Evolutionary conservation across 2,888 invertebrate genomes (phyloP).

Genomic region (Mechanitis mazaeus): DNA sequence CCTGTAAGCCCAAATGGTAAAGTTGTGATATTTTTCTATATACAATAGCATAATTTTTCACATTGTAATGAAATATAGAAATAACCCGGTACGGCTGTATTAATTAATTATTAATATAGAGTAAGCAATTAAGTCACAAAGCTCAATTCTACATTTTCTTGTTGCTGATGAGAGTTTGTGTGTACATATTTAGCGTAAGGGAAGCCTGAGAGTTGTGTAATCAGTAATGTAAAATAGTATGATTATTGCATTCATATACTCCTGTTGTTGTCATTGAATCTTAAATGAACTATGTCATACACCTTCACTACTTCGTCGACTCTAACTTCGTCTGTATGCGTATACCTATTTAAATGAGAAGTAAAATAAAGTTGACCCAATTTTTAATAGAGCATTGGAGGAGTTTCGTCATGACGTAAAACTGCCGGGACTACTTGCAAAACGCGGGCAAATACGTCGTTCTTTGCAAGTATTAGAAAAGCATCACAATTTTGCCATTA

Average conservation of each 20-base stretch:
- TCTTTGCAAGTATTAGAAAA: slow-evolving; percentile 54
- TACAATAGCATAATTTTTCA: slow-evolving; percentile 36
- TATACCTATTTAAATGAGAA: too few relatives aligned
- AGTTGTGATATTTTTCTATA: slow-evolving; percentile 74
- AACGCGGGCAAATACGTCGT: slow-evolving; percentile 27
- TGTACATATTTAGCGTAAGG: slow-evolving; percentile 74
- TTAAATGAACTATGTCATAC: slow-evolving; percentile 11
- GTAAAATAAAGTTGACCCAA: too few relatives aligned
- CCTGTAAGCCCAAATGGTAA: slow-evolving; percentile 66
- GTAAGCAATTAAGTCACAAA: slow-evolving; percentile 63
- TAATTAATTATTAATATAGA: slow-evolving; percentile 39
- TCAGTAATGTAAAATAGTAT: slow-evolving; percentile 56
- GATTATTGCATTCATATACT: slow-evolving; percentile 47
- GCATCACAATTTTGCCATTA: slow-evolving; percentile 75
- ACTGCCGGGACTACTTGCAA: slow-evolving; percentile 24
- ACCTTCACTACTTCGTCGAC: slow-evolving; percentile 36
- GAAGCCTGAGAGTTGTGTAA: slow-evolving; percentile 65
- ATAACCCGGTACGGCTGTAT: slow-evolving; percentile 49
- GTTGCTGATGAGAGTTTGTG: slow-evolving; percentile 68
- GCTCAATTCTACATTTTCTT: slow-evolving; percentile 66
- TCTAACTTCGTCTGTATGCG: slow-evolving; percentile 29
- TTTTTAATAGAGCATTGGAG: slow-evolving; percentile 11
- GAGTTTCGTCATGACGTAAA: slow-evolving; percentile 29
- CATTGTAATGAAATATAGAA: slow-evolving; percentile 42
- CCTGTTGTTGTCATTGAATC: slow-evolving; percentile 25